phyloP scores from a whole-genome alignment of 2,888 invertebrate genomes.

The Orthosia gracilis region DNA sequence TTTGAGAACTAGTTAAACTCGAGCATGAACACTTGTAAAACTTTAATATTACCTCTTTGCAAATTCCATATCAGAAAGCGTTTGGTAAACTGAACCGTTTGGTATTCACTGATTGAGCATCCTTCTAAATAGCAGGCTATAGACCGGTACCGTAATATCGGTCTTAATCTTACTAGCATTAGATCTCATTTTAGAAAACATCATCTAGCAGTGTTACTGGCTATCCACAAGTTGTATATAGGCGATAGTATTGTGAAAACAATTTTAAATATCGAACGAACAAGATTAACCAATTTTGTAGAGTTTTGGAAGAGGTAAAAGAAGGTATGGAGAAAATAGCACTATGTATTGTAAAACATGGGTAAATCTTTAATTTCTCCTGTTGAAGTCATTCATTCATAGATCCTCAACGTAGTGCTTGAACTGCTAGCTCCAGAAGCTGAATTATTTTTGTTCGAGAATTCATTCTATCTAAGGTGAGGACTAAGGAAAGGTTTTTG shows the following conservation, averaged over 20 bases:
- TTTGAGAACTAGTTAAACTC: too few relatives aligned
- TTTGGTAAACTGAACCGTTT: not conserved
- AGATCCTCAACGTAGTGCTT: not conserved
- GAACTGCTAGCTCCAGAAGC: not conserved
- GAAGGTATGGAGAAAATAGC: not conserved
- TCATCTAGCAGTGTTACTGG: constrained; percentile 7
- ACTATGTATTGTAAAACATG: too few relatives aligned
- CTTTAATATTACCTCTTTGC: too few relatives aligned
- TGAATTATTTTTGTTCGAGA: too few relatives aligned
- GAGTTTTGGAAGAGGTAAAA: not conserved
- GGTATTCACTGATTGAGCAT: not conserved
- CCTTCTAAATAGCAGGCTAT: not conserved
- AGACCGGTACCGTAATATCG: not conserved
- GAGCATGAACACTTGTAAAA: too few relatives aligned
- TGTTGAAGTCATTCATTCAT: too few relatives aligned
- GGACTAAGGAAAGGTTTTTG: not conserved
- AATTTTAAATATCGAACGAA: constrained; percentile 21
- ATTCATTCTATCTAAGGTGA: not conserved
- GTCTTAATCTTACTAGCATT: not conserved
- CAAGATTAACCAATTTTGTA: not conserved
- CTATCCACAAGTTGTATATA: constrained; percentile 15
- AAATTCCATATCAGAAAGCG: too few relatives aligned
- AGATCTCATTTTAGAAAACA: constrained; percentile 30
- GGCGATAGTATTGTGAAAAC: not conserved
- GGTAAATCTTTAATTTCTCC: too few relatives aligned